A percentile compares a stretch with the other conserved stretches of the same genome.
Evolutionary conservation across 2,113 vertebrate species (phyloP).

Genomic region (human (Homo sapiens)): GRCh38 chr4:116236501-116237000

Average conservation of each 20-base stretch:
- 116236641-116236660: not conserved
- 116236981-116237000: not conserved
- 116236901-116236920: not conserved
- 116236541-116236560: not conserved
- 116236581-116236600: not conserved
- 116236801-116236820: not conserved
- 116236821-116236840: not conserved
- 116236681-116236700: not conserved
- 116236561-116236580: no score
- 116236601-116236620: not conserved
- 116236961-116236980: not conserved
- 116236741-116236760: not conserved
- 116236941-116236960: not conserved
- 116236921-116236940: not conserved
- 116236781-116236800: not conserved
- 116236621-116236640: not conserved
- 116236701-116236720: not conserved
- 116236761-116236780: not conserved
- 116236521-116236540: not conserved
- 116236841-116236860: not conserved
- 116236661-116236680: not conserved
- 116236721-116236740: not conserved
- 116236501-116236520: not conserved
- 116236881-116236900: not conserved
- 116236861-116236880: not conserved